A percentile compares a stretch with the other conserved stretches of the same genome.
Evolutionary conservation across 2,888 invertebrate species (phyloP).

Genomic region (Stegophylla sp.): DNA sequence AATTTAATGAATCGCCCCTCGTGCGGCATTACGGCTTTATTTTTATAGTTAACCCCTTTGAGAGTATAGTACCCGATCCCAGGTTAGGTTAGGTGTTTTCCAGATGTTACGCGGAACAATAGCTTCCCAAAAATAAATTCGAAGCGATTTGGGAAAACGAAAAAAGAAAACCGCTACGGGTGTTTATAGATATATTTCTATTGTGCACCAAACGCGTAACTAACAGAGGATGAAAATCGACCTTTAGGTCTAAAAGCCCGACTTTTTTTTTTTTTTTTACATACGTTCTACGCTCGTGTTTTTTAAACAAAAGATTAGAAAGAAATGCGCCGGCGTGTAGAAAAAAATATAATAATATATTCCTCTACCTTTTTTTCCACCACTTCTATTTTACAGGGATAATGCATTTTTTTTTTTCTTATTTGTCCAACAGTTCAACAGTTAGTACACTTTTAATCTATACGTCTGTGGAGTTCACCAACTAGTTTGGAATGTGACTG

Average conservation of each 20-base stretch:
- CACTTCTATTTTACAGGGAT: not conserved
- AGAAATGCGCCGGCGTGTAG: not conserved
- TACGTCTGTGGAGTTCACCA: not conserved
- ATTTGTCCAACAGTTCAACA: not conserved
- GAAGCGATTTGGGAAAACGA: not conserved
- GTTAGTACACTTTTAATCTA: not conserved
- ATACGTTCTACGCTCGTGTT: not conserved
- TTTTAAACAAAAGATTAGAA: not conserved
- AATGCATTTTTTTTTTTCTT: not conserved
- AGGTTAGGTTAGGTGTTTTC: conserved; percentile 18
- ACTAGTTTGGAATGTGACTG: not conserved
- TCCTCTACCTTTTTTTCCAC: not conserved
- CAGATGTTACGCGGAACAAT: conserved; percentile 24
- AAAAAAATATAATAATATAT: no score
- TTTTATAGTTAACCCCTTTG: not conserved
- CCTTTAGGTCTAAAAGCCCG: not conserved
- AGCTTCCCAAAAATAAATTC: conserved; percentile 42
- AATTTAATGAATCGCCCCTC: not conserved
- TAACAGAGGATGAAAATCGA: not conserved
- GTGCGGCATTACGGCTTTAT: not conserved
- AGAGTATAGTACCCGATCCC: not conserved
- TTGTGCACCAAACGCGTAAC: not conserved
- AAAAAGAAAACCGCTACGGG: not conserved
- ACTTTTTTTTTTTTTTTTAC: conserved; percentile 2
- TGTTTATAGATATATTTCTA: no score